phyloP scores from a whole-genome alignment of 1,140 invertebrate genomes.

The Cheumatopsyche charites region DNA sequence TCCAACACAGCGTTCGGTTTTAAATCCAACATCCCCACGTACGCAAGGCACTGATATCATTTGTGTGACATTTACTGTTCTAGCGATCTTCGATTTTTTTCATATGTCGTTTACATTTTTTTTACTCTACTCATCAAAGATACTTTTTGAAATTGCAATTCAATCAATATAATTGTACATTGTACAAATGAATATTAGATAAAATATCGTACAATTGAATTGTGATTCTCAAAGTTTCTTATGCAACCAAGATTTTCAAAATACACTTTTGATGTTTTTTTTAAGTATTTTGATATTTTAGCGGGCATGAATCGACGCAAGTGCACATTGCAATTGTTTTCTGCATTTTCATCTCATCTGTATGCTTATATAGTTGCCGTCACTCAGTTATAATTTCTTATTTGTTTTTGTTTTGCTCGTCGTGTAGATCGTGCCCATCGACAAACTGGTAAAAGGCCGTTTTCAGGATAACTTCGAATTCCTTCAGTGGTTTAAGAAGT shows the following conservation, averaged over 20 bases:
- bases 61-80: slow-evolving; percentile 11
- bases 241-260: too few species aligned
- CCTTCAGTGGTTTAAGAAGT: slow-evolving; percentile 99
- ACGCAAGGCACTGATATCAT: slow-evolving; percentile 51
- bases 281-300: slow-evolving; percentile 10
- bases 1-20: slow-evolving; percentile 50
- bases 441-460: slow-evolving; percentile 90
- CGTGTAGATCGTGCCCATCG: slow-evolving; percentile 84
- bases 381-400: slow-evolving; percentile 52
- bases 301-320: slow-evolving; percentile 19
- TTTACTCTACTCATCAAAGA: too few species aligned
- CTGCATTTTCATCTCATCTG: slow-evolving; percentile 13
- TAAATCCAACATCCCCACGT: slow-evolving; percentile 55
- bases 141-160: too few species aligned
- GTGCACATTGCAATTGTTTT: slow-evolving; percentile 6
- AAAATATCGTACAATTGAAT: too few species aligned
- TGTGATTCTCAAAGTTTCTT: too few species aligned
- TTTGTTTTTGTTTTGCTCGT: slow-evolving; percentile 55
- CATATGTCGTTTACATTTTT: slow-evolving; percentile 3
- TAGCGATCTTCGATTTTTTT: background rate
- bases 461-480: slow-evolving; percentile 99
- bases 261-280: slow-evolving; percentile 1
- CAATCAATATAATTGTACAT: too few species aligned
- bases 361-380: slow-evolving; percentile 22
- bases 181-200: too few species aligned